Evolutionary conservation across 2,888 invertebrate genomes (phyloP).

Genomic region (Eurois occulta): DNA sequence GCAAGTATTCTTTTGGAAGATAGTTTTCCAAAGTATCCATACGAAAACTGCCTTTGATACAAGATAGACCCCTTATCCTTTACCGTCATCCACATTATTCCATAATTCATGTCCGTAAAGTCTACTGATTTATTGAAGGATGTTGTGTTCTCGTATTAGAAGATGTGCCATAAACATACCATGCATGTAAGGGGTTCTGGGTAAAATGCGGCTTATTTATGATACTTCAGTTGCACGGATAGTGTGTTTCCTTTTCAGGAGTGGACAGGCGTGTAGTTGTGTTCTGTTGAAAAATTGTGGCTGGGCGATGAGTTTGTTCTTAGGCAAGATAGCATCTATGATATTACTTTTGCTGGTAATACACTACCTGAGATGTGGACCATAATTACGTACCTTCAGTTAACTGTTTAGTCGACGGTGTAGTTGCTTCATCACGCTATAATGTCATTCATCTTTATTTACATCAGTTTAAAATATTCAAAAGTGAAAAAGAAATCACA

Average conservation of each 20-base stretch:
- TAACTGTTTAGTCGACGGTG: not conserved
- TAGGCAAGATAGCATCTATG: not conserved
- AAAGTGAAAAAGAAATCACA: too few species aligned
- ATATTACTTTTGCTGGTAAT: not conserved
- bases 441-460: too few species aligned
- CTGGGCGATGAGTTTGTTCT: not conserved
- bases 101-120: conserved; percentile 19
- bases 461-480: too few species aligned
- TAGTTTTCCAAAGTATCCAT: not conserved
- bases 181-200: conserved; percentile 7
- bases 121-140: conserved; percentile 28
- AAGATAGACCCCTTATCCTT: not conserved
- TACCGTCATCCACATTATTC: conserved; percentile 12
- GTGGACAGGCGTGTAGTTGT: not conserved
- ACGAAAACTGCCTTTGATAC: not conserved
- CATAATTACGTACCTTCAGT: not conserved
- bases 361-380: not conserved
- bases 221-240: not conserved
- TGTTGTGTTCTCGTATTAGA: not conserved
- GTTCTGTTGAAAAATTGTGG: not conserved
- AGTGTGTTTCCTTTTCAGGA: conserved; percentile 15
- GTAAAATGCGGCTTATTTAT: conserved; percentile 28
- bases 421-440: not conserved
- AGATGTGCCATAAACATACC: conserved; percentile 16
- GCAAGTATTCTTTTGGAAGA: not conserved